phyloP scores from a whole-genome alignment of 2,113 vertebrate species.

The Urocolius indicus region DNA sequence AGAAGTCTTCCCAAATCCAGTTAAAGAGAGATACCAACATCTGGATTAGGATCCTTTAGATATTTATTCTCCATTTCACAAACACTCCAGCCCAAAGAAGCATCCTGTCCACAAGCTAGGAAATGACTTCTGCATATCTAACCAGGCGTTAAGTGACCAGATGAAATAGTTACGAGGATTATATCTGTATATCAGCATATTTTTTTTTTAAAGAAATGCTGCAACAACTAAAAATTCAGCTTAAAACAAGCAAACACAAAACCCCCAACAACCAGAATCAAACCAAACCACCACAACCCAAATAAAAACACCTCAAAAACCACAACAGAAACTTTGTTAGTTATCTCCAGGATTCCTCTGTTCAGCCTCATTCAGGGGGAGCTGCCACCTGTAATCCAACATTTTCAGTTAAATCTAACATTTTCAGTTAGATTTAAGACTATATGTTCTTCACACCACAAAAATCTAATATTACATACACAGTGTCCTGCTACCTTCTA shows the following conservation, averaged over 20 bases:
- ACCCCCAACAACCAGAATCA: not conserved
- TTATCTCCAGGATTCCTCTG: not conserved
- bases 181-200: not conserved
- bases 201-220: not conserved
- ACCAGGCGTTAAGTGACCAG: not conserved
- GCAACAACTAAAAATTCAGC: not conserved
- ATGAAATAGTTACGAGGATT: not conserved
- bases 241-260: not conserved
- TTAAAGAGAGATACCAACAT: not conserved
- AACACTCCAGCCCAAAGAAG: not conserved
- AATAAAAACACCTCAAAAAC: not conserved
- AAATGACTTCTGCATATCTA: not conserved
- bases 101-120: not conserved
- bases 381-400: not conserved
- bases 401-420: not conserved
- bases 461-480: not conserved
- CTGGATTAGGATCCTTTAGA: not conserved
- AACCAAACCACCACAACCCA: too few species aligned
- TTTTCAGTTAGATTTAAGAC: not conserved
- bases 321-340: not conserved
- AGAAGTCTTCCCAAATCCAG: not conserved
- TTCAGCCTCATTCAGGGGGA: not conserved
- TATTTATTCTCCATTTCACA: not conserved
- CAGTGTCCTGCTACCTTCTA: not conserved
- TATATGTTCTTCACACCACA: not conserved